Evolutionary conservation across 2,888 invertebrate species (phyloP).

Genomic region (Troilus luridus): DNA sequence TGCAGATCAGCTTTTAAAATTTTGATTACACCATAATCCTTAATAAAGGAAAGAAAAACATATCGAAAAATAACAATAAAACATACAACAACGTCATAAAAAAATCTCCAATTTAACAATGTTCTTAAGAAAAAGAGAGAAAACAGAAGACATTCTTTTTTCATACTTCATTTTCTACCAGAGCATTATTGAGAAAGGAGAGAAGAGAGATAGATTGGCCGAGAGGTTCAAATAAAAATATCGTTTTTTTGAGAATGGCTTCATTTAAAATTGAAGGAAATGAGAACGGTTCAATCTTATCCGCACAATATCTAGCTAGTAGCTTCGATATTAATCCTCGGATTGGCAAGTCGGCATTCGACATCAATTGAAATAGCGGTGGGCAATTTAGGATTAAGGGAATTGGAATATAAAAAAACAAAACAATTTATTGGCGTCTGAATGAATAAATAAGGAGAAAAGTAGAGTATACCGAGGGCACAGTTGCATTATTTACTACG

Average conservation of each 20-base stretch:
- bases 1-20: no score
- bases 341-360: background rate
- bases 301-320: background rate
- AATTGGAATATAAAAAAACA: background rate
- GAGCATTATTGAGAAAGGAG: background rate
- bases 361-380: background rate
- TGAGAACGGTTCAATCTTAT: background rate
- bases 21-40: no score
- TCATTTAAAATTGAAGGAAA: conserved; percentile 38
- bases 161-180: background rate
- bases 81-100: no score
- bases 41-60: no score
- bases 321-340: background rate
- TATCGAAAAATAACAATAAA: no score
- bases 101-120: background rate
- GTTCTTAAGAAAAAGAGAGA: background rate
- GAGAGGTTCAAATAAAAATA: conserved; percentile 11
- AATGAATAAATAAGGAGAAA: no score
- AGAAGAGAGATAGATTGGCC: background rate
- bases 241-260: background rate
- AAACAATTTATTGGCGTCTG: background rate
- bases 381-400: background rate
- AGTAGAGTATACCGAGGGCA: no score
- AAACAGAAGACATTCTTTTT: background rate
- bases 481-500: background rate